Evolutionary conservation across 2,888 invertebrate species (phyloP), one percentile per base, ranked within the genome.

Genomic region (Trachelus tabidus): DNA sequence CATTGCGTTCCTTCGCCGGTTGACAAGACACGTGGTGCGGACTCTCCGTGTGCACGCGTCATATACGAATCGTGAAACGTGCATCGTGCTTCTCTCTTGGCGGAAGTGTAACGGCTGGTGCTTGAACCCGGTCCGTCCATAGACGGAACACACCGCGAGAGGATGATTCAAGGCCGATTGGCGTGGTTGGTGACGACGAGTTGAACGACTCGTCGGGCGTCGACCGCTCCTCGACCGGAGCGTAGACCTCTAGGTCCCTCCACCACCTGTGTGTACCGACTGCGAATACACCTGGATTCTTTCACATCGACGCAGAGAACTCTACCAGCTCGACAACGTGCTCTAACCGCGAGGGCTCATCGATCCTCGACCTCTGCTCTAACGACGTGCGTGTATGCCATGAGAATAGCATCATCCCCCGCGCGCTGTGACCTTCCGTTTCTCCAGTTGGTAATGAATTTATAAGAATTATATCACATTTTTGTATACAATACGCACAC

Each of bases 141-240:
- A 71, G 83, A 74, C 74, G 74, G 31, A 74, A 11, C 35, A 74
- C 73, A 68, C 73, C 40, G 85, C 85, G 85, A 83, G 82, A 85
- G 82, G 83, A 85, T 88, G 85, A 89, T 88, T 88, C 89, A 89
- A 89, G 89, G 89, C 87, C 89, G 87, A 87, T 87, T 79, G 83
- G 81, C 78, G 81, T 76, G 82, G 78, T 77, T 83, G 86, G 82
- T 83, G 85, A 85, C 84, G 85, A 86, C 81, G 89, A 88, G 90
- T 91, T 91, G 91, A 91, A 91, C 89, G 91, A 91, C 91, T 88
- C 84, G 86, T 82, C 86, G 88, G 90, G 90, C 90, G 90, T 90
- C 91, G 90, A 91, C 90, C 90, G 89, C 84, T 84, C 83, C 79
- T 34, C 71, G 71, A 71, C 34, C 71, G 15, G 71, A 71, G 71